Base-by-base conservation (phyloP, 2,797 vertebrate species). In the Botia almorhae region DNA sequence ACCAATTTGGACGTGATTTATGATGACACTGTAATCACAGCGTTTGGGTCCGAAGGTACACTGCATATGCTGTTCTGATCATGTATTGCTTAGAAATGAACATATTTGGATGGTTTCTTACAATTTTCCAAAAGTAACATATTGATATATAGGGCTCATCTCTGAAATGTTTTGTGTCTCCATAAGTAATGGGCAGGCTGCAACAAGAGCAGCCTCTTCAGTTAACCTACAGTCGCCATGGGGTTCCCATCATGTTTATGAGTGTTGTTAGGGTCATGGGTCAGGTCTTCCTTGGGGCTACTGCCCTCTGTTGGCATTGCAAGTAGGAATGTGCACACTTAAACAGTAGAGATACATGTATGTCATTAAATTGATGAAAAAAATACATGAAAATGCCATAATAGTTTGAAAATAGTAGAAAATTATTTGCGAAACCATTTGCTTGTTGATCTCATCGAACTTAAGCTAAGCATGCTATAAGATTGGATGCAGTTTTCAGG, bases 231-330 rank as follows among this genome's bases (percentile, higher is more conserved):
- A 61, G 72, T 76, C 55, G 64, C 64, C 46, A 7, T 33, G 21
- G 67, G 60, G 61, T 63, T 78, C 67, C 26, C 33, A 58, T 74
- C 56, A 75, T 76, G 61, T 78, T 83, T 82, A 82, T 53, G 58
- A 69, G 74, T 71, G 19, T 72, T 69, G 63, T 67, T 69, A 71
- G 55, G 69, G 79, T 83, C 75, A 83, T 29, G n/a, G 80, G 82
- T 78, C 69, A 87, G 60, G 48, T 50, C 75, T 80, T 58, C 69
- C 76, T 78, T 33, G 7, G 48, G 76, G 81, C 36, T 50, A 60
- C 72, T 78, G 63, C 68, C 69, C 55, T 60, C 53, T 75, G 33
- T 76, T 51, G 2, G 75, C 68, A 79, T 19, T 60, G 16, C 23
- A 13, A 72, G 69, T 55, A 51, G 43, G 72, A 73, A 76, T 71